These are phyloP conservation scores for Peribatodes rhomboidaria DNA, from an alignment of 2,888 invertebrate species.

Conservation along the genomic window DNA sequence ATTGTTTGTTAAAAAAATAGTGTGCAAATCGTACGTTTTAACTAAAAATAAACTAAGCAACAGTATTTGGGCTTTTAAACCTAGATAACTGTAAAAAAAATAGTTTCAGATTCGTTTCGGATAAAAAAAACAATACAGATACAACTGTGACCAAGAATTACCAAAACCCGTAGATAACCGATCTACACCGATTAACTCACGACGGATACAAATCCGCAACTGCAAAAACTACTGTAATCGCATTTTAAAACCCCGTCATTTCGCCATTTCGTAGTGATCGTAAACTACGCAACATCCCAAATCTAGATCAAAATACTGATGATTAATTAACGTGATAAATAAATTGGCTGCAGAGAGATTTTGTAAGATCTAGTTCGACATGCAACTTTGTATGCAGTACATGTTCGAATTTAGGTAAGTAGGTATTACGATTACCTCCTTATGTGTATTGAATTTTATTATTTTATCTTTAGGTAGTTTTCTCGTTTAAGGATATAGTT, in stretches of 20 bases:
- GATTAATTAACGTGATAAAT: constrained; percentile 40
- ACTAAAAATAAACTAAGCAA: too few relatives aligned
- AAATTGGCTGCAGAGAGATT: constrained; percentile 30
- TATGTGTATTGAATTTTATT: not conserved
- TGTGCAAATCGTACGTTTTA: too few relatives aligned
- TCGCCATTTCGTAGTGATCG: constrained; percentile 16
- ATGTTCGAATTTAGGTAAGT: constrained; percentile 7
- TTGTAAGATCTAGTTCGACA: constrained; percentile 28
- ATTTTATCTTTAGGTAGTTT: not conserved
- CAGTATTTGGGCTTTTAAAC: not conserved
- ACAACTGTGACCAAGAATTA: constrained; percentile 2
- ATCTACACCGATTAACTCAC: constrained; percentile 33
- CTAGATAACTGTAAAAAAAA: not conserved
- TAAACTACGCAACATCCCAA: constrained; percentile 42
- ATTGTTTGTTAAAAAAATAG: too few relatives aligned
- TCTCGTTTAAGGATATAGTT: not conserved
- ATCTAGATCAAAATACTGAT: constrained; percentile 46
- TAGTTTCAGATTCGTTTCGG: constrained; percentile 7
- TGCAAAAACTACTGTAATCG: constrained; percentile 22
- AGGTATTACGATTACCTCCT: constrained; percentile 8
- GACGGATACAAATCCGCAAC: constrained; percentile 36
- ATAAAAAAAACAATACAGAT: constrained; percentile 6
- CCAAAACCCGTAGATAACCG: constrained; percentile 12
- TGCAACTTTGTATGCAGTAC: constrained; percentile 22
- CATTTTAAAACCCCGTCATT: constrained; percentile 14